phyloP scores from a whole-genome alignment of 2,797 vertebrate genomes.

The Scolopax bukidnonensis region DNA sequence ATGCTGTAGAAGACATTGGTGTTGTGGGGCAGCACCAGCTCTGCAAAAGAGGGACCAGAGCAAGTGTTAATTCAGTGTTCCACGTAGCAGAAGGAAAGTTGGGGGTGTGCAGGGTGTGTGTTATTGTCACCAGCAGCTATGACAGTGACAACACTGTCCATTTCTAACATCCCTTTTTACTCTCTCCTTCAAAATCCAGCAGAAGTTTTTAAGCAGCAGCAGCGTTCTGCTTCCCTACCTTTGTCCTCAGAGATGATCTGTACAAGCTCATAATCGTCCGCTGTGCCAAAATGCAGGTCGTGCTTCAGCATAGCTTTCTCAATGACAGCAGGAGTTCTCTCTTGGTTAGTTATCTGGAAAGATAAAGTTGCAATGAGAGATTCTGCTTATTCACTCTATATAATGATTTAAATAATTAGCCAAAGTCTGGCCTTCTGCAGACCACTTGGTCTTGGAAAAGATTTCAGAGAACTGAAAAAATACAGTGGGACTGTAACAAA shows the following conservation, averaged over 20 bases:
- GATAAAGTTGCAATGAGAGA: background rate
- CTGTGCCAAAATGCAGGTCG: slow-evolving; percentile 86
- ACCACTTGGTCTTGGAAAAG: background rate
- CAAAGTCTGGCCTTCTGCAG: background rate
- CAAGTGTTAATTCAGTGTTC: background rate
- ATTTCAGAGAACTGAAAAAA: background rate
- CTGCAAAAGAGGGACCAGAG: slow-evolving; percentile 66
- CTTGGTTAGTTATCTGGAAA: slow-evolving; percentile 91
- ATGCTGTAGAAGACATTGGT: slow-evolving; percentile 96
- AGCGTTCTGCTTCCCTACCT: slow-evolving; percentile 78
- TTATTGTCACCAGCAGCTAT: background rate
- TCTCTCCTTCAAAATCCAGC: background rate
- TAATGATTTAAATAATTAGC: background rate
- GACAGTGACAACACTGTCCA: no score
- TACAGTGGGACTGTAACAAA: background rate
- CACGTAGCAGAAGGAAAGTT: background rate
- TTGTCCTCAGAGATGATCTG: slow-evolving; percentile 93
- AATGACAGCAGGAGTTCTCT: slow-evolving; percentile 92
- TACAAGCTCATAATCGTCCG: slow-evolving; percentile 89
- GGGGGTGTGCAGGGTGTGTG: no score
- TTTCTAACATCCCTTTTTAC: background rate
- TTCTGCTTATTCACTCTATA: background rate
- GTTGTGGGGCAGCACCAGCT: slow-evolving; percentile 89
- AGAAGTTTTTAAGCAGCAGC: background rate
- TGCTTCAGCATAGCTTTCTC: slow-evolving; percentile 92